Base-by-base conservation (phyloP, 2,888 invertebrate species). In the Ichneumoninae sp. region DNA sequence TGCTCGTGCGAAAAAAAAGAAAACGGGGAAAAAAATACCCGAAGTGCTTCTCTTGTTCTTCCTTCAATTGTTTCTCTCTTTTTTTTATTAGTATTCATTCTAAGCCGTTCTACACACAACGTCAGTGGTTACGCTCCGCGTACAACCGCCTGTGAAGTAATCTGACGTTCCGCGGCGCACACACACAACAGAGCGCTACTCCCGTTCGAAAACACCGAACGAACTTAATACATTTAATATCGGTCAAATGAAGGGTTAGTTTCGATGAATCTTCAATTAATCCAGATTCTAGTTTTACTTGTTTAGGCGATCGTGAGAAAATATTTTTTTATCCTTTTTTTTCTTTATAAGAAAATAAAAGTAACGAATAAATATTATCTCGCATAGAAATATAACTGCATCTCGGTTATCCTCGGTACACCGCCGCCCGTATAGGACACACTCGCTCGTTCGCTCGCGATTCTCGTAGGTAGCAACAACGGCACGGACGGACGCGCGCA, bases 391-490 rank as follows among this genome's bases (percentile, higher is more conserved):
- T 40, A 66, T 57, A 36, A 57, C 62, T 69, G 57, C 74, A 69
- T 57, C 75, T 72, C 57, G 36, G 69, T 33, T 13, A 22, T 40
- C 40, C 22, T 74, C 74, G 74, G 33, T 62, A 54, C 5, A 69
- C 44, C 77, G 71, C 57, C 76, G 75, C 83, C 80, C 74, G 74
- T 75, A 75, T 75, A 50, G 30, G 50, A 33, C 65, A 75, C 65
- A 52, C 74, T 75, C 74, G 74, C 65, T 75, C 74, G 65, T 75
- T 62, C 74, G 74, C 50, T 75, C 74, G 65, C 74, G 74, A 75
- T 80, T 83, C 82, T 84, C 84, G 85, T 87, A 86, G 86, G 84
- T 87, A 86, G 86, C 87, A 87, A 86, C 87, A 87, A 84, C 84
- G 44, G 84, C 80, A 69, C 71, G 79, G 40, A 75, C 79, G 74